phyloP scores from a whole-genome alignment of 2,888 invertebrate genomes.

The Cheilosia impressa region DNA sequence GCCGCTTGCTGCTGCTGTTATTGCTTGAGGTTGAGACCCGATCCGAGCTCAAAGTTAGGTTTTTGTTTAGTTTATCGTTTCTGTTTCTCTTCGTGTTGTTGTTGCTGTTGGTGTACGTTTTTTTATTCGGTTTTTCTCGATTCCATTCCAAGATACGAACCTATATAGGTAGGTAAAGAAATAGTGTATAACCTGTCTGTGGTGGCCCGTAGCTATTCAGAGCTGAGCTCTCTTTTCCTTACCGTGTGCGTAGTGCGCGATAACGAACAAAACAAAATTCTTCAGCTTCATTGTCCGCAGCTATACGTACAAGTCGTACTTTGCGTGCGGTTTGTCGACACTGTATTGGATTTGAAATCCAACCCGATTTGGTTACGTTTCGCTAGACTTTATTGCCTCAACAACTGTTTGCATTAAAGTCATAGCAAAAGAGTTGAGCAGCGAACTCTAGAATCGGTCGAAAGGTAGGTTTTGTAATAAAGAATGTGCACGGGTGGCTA shows the following conservation, averaged over 20 bases:
- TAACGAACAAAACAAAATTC: constrained; percentile 69
- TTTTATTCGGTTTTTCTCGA: constrained; percentile 32
- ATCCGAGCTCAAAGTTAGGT: constrained; percentile 60
- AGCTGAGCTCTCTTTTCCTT: constrained; percentile 70
- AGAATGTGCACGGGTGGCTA: too few relatives aligned
- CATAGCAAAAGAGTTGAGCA: too few relatives aligned
- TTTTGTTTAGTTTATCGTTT: constrained; percentile 67
- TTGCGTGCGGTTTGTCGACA: neutral
- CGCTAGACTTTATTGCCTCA: too few relatives aligned
- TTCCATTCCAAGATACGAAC: constrained; percentile 62
- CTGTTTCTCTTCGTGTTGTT: constrained; percentile 54
- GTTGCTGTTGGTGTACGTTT: constrained; percentile 32
- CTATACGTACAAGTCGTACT: constrained; percentile 14
- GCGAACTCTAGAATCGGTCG: too few relatives aligned
- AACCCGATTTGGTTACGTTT: too few relatives aligned
- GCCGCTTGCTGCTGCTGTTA: constrained; percentile 24
- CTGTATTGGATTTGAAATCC: too few relatives aligned
- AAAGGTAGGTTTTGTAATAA: too few relatives aligned
- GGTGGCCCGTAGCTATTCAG: constrained; percentile 66
- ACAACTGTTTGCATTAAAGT: too few relatives aligned
- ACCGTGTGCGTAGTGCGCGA: constrained; percentile 53
- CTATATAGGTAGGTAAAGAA: constrained; percentile 55
- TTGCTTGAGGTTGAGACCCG: constrained; percentile 40
- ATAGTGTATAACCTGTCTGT: constrained; percentile 72
- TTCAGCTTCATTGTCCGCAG: constrained; percentile 45